A percentile compares a stretch with the other conserved stretches of the same genome.
Conservation (phyloP, 2,113 vertebrate species). For the Nerophis lumbriciformis region DNA sequence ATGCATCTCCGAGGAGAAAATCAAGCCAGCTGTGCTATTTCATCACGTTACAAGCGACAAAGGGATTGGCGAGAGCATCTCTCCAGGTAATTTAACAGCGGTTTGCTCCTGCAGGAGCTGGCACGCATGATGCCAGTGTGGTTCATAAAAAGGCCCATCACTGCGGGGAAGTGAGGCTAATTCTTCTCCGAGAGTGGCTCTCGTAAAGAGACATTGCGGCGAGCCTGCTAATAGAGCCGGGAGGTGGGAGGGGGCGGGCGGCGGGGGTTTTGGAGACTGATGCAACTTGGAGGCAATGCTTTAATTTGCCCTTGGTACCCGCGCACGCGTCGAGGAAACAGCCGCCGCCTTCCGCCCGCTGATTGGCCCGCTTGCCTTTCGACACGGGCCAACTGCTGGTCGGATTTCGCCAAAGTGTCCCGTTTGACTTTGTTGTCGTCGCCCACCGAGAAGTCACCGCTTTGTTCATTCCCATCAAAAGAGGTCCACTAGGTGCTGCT, state of each 20-base stretch:
- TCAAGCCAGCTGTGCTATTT: slow-evolving; percentile 17
- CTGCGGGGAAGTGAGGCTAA: slow-evolving; percentile 65
- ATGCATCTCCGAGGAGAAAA: slow-evolving; percentile 30
- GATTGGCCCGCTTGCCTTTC: slow-evolving; percentile 67
- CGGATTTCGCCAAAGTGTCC: slow-evolving; percentile 53
- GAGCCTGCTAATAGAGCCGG: slow-evolving; percentile 69
- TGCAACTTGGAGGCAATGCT: slow-evolving; percentile 74
- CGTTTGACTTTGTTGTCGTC: slow-evolving; percentile 51
- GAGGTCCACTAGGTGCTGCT: slow-evolving; percentile 51
- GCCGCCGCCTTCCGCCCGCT: slow-evolving; percentile 52
- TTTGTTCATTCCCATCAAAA: slow-evolving; percentile 57
- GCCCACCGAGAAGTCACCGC: slow-evolving; percentile 36
- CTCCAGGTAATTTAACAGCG: slow-evolving; percentile 30
- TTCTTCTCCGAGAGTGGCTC: slow-evolving; percentile 59
- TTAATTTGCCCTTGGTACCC: slow-evolving; percentile 69
- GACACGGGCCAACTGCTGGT: slow-evolving; percentile 60
- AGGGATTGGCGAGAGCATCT: slow-evolving; percentile 19
- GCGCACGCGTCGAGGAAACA: slow-evolving; percentile 64
- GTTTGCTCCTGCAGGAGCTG: slow-evolving; percentile 46
- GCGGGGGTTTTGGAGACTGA: slow-evolving; percentile 56
- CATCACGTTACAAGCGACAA: slow-evolving; percentile 28
- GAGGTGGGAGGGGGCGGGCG: slow-evolving; percentile 24
- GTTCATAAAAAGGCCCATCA: slow-evolving; percentile 66
- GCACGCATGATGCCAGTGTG: slow-evolving; percentile 50
- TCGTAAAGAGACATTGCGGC: slow-evolving; percentile 66